Conservation (phyloP, 2,113 vertebrate genomes). For the Rhinichthys klamathensis region DNA sequence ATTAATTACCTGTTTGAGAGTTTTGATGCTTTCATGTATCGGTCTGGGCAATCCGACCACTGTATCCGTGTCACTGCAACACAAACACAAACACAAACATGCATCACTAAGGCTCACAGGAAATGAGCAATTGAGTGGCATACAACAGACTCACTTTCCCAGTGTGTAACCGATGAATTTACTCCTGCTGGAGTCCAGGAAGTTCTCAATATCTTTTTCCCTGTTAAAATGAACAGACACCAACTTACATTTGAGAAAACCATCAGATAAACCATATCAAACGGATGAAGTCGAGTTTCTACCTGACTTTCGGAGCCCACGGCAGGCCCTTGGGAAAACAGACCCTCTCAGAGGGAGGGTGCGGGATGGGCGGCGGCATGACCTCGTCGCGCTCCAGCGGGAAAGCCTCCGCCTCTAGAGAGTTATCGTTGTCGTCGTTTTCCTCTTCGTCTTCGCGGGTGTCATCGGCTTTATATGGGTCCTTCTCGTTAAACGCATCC, state of each 20-base stretch:
- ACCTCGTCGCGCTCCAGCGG: slow-evolving; percentile 93
- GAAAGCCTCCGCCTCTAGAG: slow-evolving; percentile 90
- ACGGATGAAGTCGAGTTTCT: neutral
- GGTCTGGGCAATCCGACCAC: slow-evolving; percentile 94
- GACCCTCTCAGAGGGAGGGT: slow-evolving; percentile 87
- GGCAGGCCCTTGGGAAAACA: slow-evolving; percentile 95
- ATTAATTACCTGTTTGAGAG: slow-evolving; percentile 87
- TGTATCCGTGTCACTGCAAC: slow-evolving; percentile 90
- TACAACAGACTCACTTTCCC: slow-evolving; percentile 81
- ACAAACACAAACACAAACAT: slow-evolving; percentile 44
- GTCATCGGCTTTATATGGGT: slow-evolving; percentile 95
- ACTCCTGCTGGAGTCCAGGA: slow-evolving; percentile 96
- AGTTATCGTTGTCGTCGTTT: slow-evolving; percentile 90
- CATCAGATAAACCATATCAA: neutral
- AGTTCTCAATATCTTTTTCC: slow-evolving; percentile 98
- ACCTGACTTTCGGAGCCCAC: slow-evolving; percentile 99
- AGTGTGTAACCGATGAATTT: slow-evolving; percentile 98
- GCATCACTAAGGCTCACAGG: slow-evolving; percentile 75
- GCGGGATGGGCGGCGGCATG: slow-evolving; percentile 89
- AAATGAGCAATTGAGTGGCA: neutral
- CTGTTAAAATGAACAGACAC: slow-evolving; percentile 68
- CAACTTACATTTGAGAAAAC: neutral
- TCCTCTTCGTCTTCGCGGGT: slow-evolving; percentile 94
- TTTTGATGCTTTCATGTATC: slow-evolving; percentile 97
- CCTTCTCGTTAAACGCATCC: slow-evolving; percentile 97